Conservation (phyloP, 2,888 invertebrate genomes). For the Parasteatoda lunata region DNA sequence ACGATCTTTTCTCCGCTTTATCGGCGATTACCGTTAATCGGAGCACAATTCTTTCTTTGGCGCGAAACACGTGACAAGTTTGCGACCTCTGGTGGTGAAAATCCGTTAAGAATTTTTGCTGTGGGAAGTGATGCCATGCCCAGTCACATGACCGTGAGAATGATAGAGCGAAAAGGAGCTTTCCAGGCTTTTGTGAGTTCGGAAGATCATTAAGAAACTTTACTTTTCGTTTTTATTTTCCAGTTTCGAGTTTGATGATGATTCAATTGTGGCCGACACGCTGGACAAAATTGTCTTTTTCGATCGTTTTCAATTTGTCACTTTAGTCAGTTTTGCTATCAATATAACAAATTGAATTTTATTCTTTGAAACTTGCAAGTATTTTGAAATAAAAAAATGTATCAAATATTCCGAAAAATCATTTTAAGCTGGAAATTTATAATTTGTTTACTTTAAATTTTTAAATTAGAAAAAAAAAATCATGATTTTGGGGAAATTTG, state of each 20-base stretch:
- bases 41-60: constrained; percentile 22
- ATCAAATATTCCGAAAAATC: too few species aligned
- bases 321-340: too few species aligned
- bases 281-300: too few species aligned
- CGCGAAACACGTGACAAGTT: constrained; percentile 48
- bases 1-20: constrained; percentile 26
- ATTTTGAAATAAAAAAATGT: too few species aligned
- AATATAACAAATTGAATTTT: too few species aligned
- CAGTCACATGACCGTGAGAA: constrained; percentile 41
- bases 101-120: not conserved
- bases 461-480: too few species aligned
- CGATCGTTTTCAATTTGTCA: too few species aligned
- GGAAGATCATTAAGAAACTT: constrained; percentile 11
- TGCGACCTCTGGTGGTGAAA: constrained; percentile 39
- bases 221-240: not conserved
- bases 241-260: not conserved
- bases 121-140: constrained; percentile 16
- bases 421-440: too few species aligned
- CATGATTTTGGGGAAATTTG: too few species aligned
- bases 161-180: constrained; percentile 19
- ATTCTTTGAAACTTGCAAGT: too few species aligned
- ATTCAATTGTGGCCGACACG: too few species aligned
- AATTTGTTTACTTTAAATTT: too few species aligned
- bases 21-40: constrained; percentile 48
- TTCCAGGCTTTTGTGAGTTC: constrained; percentile 13